These are phyloP conservation scores for Timandra comae DNA, from an alignment of 2,888 invertebrate species.

Conservation along the genomic window DNA sequence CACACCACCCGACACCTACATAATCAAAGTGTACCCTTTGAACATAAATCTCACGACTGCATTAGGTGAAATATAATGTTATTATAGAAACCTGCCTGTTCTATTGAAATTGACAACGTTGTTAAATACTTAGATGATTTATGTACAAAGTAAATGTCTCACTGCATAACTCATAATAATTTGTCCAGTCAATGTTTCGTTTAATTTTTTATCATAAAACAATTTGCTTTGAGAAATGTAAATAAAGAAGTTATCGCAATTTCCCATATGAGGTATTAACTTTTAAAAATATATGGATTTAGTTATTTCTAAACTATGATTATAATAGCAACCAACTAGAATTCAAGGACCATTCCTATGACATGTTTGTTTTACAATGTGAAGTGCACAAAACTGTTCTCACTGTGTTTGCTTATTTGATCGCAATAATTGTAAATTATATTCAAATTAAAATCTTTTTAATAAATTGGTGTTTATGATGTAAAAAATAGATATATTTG, in stretches of 20 bases:
- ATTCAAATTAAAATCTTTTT: no score
- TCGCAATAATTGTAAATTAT: slow-evolving; percentile 7
- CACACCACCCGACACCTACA: slow-evolving; percentile 18
- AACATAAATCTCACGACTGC: slow-evolving; percentile 19
- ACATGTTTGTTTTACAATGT: slow-evolving; percentile 31
- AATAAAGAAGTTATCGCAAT: slow-evolving; percentile 6
- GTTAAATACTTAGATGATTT: slow-evolving; percentile 20
- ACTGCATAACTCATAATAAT: slow-evolving; percentile 14
- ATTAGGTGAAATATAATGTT: slow-evolving; percentile 6
- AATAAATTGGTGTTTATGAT: no score
- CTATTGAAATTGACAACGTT: slow-evolving; percentile 16
- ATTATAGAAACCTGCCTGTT: slow-evolving; percentile 3
- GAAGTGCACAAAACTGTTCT: slow-evolving; percentile 48
- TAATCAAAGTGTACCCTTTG: slow-evolving; percentile 29
- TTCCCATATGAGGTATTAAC: slow-evolving; percentile 17
- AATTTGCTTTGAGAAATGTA: slow-evolving; percentile 2
- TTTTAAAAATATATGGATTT: no score
- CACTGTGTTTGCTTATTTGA: slow-evolving; percentile 14
- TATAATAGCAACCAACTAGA: slow-evolving; percentile 5
- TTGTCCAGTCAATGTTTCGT: slow-evolving; percentile 1
- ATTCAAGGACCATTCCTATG: slow-evolving; percentile 39
- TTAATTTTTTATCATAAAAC: background rate
- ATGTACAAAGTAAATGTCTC: slow-evolving; percentile 25
- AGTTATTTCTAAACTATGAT: no score
- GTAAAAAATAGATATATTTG: background rate